Conservation (phyloP, 2,888 invertebrate species). For the Scaptomyza parva region DNA sequence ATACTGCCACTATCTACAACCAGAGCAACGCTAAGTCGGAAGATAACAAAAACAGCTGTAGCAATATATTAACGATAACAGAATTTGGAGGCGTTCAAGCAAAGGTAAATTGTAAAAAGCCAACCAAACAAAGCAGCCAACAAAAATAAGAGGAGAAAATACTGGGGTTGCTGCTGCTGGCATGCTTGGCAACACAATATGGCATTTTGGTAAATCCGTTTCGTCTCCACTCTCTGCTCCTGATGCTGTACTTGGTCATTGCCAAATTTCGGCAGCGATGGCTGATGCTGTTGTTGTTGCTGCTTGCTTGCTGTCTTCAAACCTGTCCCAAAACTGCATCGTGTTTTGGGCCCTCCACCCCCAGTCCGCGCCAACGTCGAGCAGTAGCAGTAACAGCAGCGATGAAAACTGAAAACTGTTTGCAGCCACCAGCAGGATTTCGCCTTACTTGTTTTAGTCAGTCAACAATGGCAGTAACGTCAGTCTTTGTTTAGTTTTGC, state of each 20-base stretch:
- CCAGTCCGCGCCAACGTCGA: constrained; percentile 45
- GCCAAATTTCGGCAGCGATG: constrained; percentile 63
- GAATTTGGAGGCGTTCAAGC: constrained; percentile 43
- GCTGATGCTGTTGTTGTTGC: constrained; percentile 28
- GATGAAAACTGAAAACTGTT: constrained; percentile 65
- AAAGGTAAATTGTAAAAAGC: constrained; percentile 59
- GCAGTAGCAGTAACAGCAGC: constrained; percentile 11
- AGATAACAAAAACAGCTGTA: constrained; percentile 49
- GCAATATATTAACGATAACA: constrained; percentile 28
- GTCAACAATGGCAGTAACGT: constrained; percentile 45
- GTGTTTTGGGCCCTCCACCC: constrained; percentile 68
- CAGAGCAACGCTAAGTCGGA: neutral
- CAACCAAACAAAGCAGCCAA: constrained; percentile 29
- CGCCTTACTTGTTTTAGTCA: constrained; percentile 71
- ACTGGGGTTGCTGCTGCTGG: constrained; percentile 26
- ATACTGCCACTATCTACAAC: constrained; percentile 3
- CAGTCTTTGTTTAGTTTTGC: constrained; percentile 73
- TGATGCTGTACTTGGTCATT: constrained; percentile 75
- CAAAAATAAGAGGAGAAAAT: constrained; percentile 14
- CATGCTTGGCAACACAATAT: constrained; percentile 66
- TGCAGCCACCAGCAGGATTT: constrained; percentile 71
- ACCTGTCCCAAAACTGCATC: constrained; percentile 80
- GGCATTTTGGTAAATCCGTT: constrained; percentile 64
- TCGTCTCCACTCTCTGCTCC: constrained; percentile 46
- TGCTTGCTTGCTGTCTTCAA: constrained; percentile 50